Conservation (phyloP, 2,797 vertebrate genomes). For the Pristis pectinata region DNA sequence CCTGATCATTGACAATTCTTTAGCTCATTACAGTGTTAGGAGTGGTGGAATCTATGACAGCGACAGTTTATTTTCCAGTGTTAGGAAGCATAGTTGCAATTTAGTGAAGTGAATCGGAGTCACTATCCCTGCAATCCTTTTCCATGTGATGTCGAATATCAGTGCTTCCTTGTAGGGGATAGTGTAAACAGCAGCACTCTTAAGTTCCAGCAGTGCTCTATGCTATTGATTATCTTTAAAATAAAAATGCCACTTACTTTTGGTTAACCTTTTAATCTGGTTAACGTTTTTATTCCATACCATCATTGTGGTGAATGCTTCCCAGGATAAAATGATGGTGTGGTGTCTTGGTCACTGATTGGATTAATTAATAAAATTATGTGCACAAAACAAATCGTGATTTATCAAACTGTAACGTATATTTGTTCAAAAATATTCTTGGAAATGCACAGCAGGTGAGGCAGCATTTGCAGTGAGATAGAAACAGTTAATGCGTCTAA, state of each 20-base stretch:
- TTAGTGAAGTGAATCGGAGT: neutral
- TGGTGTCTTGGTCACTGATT: no score
- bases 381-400: neutral
- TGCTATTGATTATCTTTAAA: neutral
- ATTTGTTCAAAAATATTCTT: neutral
- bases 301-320: neutral
- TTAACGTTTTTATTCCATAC: neutral
- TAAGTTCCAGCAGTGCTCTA: neutral
- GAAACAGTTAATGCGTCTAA: no score
- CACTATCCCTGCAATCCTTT: neutral
- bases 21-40: neutral
- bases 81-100: neutral
- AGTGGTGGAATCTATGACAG: neutral
- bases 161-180: neutral
- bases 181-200: no score
- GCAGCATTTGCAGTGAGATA: no score
- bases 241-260: neutral
- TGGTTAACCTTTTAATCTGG: neutral
- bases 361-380: neutral
- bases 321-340: neutral
- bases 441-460: neutral
- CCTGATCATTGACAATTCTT: neutral
- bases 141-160: neutral
- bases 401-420: neutral
- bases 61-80: neutral